phyloP scores from a whole-genome alignment of 2,113 vertebrate species.

The Calyptommatus sinebrachiatus region DNA sequence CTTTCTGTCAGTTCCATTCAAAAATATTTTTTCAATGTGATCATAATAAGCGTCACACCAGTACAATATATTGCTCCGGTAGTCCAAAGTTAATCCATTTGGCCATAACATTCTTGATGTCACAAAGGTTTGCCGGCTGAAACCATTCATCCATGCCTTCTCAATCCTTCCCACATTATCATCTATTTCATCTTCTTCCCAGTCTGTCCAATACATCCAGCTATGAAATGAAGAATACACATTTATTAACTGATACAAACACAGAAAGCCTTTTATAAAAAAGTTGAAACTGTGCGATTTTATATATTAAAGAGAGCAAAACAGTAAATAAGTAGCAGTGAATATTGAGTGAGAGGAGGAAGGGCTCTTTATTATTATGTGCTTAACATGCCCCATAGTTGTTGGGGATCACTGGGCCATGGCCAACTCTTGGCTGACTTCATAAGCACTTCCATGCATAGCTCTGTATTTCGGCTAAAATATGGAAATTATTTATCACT shows the following conservation, averaged over 20 bases:
- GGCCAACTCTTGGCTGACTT: too few species aligned
- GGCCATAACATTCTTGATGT: slow-evolving; percentile 99
- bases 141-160: slow-evolving; percentile 97
- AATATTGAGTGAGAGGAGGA: too few species aligned
- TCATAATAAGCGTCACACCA: slow-evolving; percentile 99
- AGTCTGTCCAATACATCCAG: slow-evolving; percentile 99
- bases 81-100: slow-evolving; percentile 94
- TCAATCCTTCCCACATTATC: slow-evolving; percentile 97
- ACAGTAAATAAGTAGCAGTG: background rate
- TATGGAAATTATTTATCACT: too few species aligned
- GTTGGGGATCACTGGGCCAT: too few species aligned
- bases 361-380: background rate
- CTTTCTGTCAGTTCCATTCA: slow-evolving; percentile 93
- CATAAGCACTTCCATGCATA: too few species aligned
- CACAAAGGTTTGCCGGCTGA: slow-evolving; percentile 89
- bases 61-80: slow-evolving; percentile 83
- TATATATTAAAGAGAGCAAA: background rate
- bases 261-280: background rate
- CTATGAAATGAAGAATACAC: slow-evolving; percentile 68
- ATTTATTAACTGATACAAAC: slow-evolving; percentile 15
- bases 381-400: too few species aligned
- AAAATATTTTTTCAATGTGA: slow-evolving; percentile 94
- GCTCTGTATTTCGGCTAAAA: too few species aligned
- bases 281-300: background rate
- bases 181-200: slow-evolving; percentile 97